A percentile compares a stretch with the other conserved stretches of the same genome.
Conservation (phyloP, 1,140 invertebrate species). For the Drosophila baimaii region DNA sequence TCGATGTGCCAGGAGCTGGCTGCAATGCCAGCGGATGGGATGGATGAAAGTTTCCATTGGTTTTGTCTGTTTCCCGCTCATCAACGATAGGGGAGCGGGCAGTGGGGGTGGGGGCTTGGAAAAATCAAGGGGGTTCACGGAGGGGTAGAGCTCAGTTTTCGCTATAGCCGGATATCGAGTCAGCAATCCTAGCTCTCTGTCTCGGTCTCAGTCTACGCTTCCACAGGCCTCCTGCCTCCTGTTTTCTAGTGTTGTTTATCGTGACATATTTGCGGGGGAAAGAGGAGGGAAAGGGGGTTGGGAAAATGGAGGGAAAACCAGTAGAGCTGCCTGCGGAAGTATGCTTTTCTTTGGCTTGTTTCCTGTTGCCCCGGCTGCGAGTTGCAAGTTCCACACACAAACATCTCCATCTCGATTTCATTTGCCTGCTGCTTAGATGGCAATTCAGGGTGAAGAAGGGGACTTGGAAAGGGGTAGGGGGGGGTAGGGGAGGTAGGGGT, state of each 20-base stretch:
- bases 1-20: slow-evolving; percentile 22
- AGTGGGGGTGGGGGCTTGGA: not conserved
- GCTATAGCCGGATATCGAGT: slow-evolving; percentile 64
- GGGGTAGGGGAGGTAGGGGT: not conserved
- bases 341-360: slow-evolving; percentile 69
- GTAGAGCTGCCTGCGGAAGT: slow-evolving; percentile 62
- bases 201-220: slow-evolving; percentile 10
- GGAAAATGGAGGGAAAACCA: not conserved
- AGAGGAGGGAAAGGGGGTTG: not conserved
- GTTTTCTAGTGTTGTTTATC: slow-evolving; percentile 62
- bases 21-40: slow-evolving; percentile 20
- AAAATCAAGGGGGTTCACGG: not conserved
- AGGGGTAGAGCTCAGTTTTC: slow-evolving; percentile 1
- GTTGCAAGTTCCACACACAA: slow-evolving; percentile 23
- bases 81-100: no score
- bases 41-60: slow-evolving; percentile 56
- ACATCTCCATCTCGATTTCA: slow-evolving; percentile 57
- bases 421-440: slow-evolving; percentile 50
- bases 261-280: slow-evolving; percentile 69
- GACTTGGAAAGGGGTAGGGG: no score
- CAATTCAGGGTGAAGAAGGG: no score
- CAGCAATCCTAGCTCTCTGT: slow-evolving; percentile 48
- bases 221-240: slow-evolving; percentile 5
- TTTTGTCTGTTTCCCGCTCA: slow-evolving; percentile 31
- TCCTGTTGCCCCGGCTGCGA: slow-evolving; percentile 54